Base-by-base conservation (phyloP, 2,797 vertebrate species). In the Pangasius larnaudii region DNA sequence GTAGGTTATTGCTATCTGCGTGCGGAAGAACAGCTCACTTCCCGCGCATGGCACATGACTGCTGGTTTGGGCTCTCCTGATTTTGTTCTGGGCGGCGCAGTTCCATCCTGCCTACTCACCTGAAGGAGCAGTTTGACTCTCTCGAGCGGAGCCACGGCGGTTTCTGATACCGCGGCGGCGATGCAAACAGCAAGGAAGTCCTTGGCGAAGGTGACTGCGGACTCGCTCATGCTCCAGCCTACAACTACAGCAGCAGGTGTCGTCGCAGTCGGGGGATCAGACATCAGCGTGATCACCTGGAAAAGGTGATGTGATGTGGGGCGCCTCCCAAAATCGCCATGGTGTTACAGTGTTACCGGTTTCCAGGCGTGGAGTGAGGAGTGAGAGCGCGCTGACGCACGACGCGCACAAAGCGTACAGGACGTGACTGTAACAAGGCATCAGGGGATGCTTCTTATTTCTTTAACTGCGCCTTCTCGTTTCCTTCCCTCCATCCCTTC, bases 71-170 rank as follows among this genome's bases (percentile, higher is more conserved):
- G 2, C 8, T n/a, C 10, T 74, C 13, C 16, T 78, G 75, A 30
- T 33, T 30, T 33, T 18, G 30, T 58, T 61, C 78, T 3, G 77
- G 75, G 51, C 2, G 75, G 77, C 3, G 78, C 53, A 39, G 3
- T 13, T 39, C 16, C 24, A 7, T 42, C 4, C 14, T 39, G 56
- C 33, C n/a, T 1, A 56, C 87, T 63, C 27, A 88, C 88, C 88
- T 88, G 92, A 39, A 93, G 89, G 56, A 93, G 91, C 10, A 93
- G 89, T 59, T 92, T 93, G 81, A 93, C 91, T 79, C 92, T 91
- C 84, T 92, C 92, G 63, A 93, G 90, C 2, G 92, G 92, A 18
- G 92, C 92, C 11, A 93, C 92, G 14, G 86, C 91, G 42, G 91
- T 93, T 75, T 93, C 92, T 79, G 92, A 91, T 5, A 91, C 77